These are phyloP conservation scores for Sebastes wilsoni DNA, from an alignment of 2,797 vertebrate genomes.

Conservation along the genomic window DNA sequence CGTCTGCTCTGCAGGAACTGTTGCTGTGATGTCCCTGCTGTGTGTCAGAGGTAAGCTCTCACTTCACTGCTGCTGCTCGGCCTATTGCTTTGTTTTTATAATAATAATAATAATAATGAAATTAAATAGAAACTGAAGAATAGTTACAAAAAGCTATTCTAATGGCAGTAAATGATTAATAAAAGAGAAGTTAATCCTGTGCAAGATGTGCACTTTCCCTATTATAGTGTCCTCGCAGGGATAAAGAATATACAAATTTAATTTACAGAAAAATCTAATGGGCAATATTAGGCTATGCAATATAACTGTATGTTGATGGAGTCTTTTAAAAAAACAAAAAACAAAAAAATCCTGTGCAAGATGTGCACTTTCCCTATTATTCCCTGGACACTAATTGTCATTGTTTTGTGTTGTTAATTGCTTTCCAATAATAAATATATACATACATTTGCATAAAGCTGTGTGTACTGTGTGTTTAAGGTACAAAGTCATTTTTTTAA, in stretches of 20 bases:
- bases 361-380: background rate
- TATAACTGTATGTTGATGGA: background rate
- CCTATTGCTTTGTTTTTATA: background rate
- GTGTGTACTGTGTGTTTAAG: too few species aligned
- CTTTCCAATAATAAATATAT: too few species aligned
- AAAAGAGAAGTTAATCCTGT: background rate
- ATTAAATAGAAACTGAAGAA: background rate
- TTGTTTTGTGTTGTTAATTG: too few species aligned
- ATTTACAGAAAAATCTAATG: background rate
- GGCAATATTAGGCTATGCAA: background rate
- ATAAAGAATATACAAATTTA: accelerated
- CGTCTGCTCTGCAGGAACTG: slow-evolving; percentile 50
- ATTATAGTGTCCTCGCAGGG: background rate
- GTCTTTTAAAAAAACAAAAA: too few species aligned
- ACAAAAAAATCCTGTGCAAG: background rate
- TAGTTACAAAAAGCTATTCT: too few species aligned
- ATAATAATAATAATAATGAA: background rate
- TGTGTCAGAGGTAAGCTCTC: slow-evolving; percentile 80
- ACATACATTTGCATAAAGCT: too few species aligned
- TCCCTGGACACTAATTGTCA: too few species aligned
- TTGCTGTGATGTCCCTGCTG: slow-evolving; percentile 80
- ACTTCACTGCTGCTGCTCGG: background rate
- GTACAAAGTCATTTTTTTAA: too few species aligned
- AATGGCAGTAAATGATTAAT: background rate
- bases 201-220: background rate